These are phyloP conservation scores for Stegophylla sp. DNA, from an alignment of 2,888 invertebrate species.

Conservation along the genomic window DNA sequence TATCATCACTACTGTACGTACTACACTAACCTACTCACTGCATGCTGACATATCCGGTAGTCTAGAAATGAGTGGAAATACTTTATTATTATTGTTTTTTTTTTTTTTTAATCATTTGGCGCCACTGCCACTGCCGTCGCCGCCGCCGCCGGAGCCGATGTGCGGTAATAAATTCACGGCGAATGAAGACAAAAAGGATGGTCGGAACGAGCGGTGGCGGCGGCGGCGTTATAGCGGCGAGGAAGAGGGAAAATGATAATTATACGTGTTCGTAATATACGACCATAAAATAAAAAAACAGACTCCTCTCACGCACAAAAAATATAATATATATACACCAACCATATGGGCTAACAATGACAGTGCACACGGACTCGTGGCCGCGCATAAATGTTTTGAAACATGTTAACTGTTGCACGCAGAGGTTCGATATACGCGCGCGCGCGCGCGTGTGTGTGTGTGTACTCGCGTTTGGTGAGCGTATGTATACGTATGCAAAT, in stretches of 20 bases:
- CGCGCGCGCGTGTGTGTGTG: neutral
- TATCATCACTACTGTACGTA: too few species aligned
- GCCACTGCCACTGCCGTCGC: slow-evolving; percentile 10
- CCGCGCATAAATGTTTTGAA: slow-evolving; percentile 53
- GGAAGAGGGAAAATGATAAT: slow-evolving; percentile 24
- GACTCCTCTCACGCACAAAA: slow-evolving; percentile 43
- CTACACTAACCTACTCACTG: too few species aligned
- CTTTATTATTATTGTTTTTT: neutral
- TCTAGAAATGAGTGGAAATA: neutral
- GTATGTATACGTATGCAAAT: slow-evolving; percentile 21
- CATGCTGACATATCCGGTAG: neutral
- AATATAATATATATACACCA: neutral
- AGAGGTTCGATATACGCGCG: neutral
- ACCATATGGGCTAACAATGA: slow-evolving; percentile 47
- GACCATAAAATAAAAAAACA: slow-evolving; percentile 14
- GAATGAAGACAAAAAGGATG: slow-evolving; percentile 22
- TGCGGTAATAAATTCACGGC: slow-evolving; percentile 39
- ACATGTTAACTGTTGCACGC: slow-evolving; percentile 52
- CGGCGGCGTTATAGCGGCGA: neutral
- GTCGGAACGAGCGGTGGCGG: slow-evolving; percentile 3
- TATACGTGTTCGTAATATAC: slow-evolving; percentile 40
- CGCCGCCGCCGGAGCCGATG: neutral
- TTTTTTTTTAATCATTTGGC: slow-evolving; percentile 38
- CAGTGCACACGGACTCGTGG: slow-evolving; percentile 55
- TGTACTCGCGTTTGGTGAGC: neutral